Evolutionary conservation across 2,888 invertebrate genomes (phyloP).

Genomic region (Agrilus biguttatus): DNA sequence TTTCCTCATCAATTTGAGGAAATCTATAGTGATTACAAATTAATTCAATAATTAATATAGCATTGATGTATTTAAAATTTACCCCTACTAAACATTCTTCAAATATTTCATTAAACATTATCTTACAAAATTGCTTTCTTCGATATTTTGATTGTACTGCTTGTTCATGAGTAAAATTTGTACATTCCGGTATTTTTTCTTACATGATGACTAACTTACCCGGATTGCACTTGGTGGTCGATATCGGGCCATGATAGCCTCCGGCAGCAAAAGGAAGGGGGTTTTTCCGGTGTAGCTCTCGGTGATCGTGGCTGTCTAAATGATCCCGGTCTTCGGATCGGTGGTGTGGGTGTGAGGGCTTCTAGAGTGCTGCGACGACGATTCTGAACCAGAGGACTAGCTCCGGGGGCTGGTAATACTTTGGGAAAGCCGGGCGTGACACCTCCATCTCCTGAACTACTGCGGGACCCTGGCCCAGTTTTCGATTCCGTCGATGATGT

Average conservation of each 20-base stretch:
- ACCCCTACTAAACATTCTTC: too few relatives aligned
- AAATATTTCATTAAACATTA: too few relatives aligned
- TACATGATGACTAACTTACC: conserved; percentile 40
- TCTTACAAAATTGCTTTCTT: too few relatives aligned
- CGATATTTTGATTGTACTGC: too few relatives aligned
- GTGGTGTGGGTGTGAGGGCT: conserved; percentile 24
- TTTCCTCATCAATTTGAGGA: too few relatives aligned
- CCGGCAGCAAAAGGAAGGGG: conserved; percentile 62
- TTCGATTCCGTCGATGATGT: conserved; percentile 20
- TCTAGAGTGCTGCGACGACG: conserved; percentile 47
- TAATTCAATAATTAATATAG: too few relatives aligned
- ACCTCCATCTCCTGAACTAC: conserved; percentile 30
- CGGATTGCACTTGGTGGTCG: conserved; percentile 68
- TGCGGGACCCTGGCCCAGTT: conserved; percentile 21
- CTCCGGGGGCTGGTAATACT: conserved; percentile 56
- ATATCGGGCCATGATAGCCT: conserved; percentile 75
- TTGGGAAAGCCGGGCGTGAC: conserved; percentile 49
- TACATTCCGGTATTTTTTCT: too few relatives aligned
- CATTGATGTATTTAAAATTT: too few relatives aligned
- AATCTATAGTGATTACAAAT: too few relatives aligned
- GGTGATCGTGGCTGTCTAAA: conserved; percentile 39
- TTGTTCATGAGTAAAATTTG: too few relatives aligned
- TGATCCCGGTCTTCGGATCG: conserved; percentile 33
- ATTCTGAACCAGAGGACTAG: conserved; percentile 37
- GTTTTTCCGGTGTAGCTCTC: conserved; percentile 29